Evolutionary conservation across 2,797 vertebrate species (phyloP).

Genomic region (Lagodon rhomboides): DNA sequence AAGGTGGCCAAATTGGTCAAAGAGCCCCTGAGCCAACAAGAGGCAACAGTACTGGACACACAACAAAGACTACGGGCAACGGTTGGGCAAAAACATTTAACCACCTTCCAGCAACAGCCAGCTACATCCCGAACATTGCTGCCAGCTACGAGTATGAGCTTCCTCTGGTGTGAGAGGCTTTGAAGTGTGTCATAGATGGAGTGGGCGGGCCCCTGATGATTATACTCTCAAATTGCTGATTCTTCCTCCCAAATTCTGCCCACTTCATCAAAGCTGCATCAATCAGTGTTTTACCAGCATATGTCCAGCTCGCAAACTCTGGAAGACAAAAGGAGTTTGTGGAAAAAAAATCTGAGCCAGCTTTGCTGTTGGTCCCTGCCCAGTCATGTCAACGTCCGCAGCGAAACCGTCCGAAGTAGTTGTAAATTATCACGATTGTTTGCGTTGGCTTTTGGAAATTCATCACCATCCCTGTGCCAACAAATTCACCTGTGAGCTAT

Average conservation of each 20-base stretch:
- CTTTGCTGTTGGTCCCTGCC: constrained; percentile 13
- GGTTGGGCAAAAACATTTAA: neutral
- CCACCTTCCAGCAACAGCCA: neutral
- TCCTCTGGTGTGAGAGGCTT: constrained; percentile 2
- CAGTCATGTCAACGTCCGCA: constrained; percentile 26
- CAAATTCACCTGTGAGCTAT: neutral
- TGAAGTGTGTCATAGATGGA: constrained; percentile 33
- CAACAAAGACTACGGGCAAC: neutral
- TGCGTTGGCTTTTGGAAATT: constrained; percentile 16
- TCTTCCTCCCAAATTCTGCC: constrained; percentile 34
- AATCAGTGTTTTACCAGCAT: constrained; percentile 27
- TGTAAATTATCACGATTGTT: constrained; percentile 29
- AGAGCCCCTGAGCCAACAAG: neutral
- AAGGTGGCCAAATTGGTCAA: neutral
- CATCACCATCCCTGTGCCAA: constrained; percentile 10
- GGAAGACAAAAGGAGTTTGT: constrained; percentile 19
- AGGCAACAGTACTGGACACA: neutral
- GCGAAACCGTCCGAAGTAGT: neutral
- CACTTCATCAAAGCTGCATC: constrained; percentile 44
- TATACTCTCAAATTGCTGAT: constrained; percentile 30
- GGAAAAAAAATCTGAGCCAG: neutral
- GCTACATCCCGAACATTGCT: neutral
- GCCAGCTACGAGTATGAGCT: constrained; percentile 2
- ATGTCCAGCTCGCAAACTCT: constrained; percentile 1
- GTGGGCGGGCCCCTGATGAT: constrained; percentile 23